These are phyloP conservation scores for Bradypus variegatus DNA, from an alignment of 2,797 vertebrate species.

Conservation along the genomic window DNA sequence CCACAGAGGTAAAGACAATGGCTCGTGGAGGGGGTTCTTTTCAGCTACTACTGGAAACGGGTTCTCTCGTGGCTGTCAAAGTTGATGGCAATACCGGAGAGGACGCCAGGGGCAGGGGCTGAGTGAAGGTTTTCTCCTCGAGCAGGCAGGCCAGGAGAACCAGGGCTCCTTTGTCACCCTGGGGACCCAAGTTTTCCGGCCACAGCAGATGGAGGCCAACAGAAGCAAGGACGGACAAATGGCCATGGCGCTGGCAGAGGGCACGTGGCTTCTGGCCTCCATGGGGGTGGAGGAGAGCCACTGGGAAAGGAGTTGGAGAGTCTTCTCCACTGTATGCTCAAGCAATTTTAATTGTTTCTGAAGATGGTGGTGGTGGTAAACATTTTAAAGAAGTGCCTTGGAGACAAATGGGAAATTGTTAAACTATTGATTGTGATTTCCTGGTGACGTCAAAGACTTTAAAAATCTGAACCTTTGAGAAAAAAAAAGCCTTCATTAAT, in stretches of 20 bases:
- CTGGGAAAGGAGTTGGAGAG: conserved; percentile 17
- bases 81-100: background rate
- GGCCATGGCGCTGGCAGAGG: background rate
- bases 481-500: conserved; percentile 56
- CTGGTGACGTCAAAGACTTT: conserved; percentile 43
- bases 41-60: background rate
- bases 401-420: conserved; percentile 60
- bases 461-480: conserved; percentile 46
- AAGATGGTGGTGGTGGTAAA: background rate
- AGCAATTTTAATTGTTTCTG: conserved; percentile 44
- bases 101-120: background rate
- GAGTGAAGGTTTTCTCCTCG: background rate
- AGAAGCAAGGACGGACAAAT: too few relatives aligned
- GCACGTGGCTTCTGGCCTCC: too few relatives aligned
- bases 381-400: conserved; percentile 41
- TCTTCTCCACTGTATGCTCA: conserved; percentile 27
- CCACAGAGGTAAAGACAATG: background rate
- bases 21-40: background rate
- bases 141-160: background rate
- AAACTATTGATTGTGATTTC: conserved; percentile 64
- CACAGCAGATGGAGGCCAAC: too few relatives aligned
- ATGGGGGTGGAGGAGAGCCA: background rate
- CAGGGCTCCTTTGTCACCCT: background rate
- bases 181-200: too few relatives aligned
- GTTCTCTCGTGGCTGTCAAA: background rate